Evolutionary conservation across 2,797 vertebrate species (phyloP).

Genomic region (Chrosomus eos): DNA sequence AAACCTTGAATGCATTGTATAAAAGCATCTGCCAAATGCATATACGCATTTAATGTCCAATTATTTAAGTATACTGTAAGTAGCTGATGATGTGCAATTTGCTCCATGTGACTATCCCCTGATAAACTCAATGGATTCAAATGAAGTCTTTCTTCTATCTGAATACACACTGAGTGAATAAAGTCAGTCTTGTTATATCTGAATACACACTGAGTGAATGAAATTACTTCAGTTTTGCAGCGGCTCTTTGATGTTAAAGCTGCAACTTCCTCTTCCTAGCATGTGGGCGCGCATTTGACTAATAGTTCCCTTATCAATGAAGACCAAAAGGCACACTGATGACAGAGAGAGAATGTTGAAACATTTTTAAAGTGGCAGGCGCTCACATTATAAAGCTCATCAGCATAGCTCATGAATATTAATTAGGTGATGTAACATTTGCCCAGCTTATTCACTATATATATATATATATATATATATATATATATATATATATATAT

Average conservation of each 20-base stretch:
- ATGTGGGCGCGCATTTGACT: slow-evolving; percentile 56
- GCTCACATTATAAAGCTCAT: not conserved
- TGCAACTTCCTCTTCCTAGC: slow-evolving; percentile 42
- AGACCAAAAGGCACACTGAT: slow-evolving; percentile 12
- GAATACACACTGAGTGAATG: not conserved
- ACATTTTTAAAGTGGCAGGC: not conserved
- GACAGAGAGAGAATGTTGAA: not conserved
- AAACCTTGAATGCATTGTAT: not conserved
- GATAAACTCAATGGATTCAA: not conserved
- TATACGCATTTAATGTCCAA: not conserved
- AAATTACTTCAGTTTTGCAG: not conserved
- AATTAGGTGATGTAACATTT: not conserved
- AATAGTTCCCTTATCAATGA: slow-evolving; percentile 51
- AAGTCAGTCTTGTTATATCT: not conserved
- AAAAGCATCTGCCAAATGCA: not conserved
- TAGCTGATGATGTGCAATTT: not conserved
- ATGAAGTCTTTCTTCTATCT: not conserved
- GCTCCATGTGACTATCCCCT: not conserved
- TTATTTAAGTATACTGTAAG: not conserved
- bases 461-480: too few relatives aligned
- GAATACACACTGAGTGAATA: not conserved
- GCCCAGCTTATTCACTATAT: too few relatives aligned
- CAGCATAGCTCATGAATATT: not conserved
- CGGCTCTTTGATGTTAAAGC: slow-evolving; percentile 31
- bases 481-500: too few relatives aligned